These are phyloP conservation scores for Grapholita molesta DNA, from an alignment of 1,140 invertebrate species.

Conservation along the genomic window DNA sequence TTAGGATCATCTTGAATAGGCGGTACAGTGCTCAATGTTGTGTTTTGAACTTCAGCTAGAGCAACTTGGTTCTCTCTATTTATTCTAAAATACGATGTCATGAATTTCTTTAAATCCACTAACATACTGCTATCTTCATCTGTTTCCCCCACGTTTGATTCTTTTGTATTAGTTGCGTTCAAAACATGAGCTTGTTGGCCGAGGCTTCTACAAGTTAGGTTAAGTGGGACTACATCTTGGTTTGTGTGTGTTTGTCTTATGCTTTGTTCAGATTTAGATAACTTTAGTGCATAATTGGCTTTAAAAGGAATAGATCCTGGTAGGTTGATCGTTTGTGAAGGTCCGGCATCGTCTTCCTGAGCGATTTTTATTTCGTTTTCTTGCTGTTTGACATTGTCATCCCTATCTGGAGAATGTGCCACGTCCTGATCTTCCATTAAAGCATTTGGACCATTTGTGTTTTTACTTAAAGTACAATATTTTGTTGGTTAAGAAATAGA, in stretches of 20 bases:
- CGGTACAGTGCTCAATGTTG: constrained; percentile 35
- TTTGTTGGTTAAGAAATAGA: neutral
- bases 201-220: constrained; percentile 46
- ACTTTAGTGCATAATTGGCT: constrained; percentile 35
- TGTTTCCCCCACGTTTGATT: constrained; percentile 46
- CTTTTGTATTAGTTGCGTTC: constrained; percentile 42
- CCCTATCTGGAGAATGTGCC: neutral
- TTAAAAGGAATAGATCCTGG: constrained; percentile 46
- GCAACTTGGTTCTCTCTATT: constrained; percentile 36
- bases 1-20: constrained; percentile 36
- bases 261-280: constrained; percentile 67
- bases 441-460: neutral
- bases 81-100: constrained; percentile 59
- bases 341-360: constrained; percentile 53
- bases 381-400: neutral
- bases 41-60: constrained; percentile 33
- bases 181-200: constrained; percentile 28
- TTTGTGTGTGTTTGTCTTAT: constrained; percentile 54
- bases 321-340: constrained; percentile 43
- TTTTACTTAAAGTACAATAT: neutral
- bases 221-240: constrained; percentile 57
- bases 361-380: constrained; percentile 21
- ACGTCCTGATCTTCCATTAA: constrained; percentile 1
- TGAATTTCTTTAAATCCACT: constrained; percentile 58
- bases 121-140: constrained; percentile 43